Evolutionary conservation across 2,888 invertebrate species (phyloP).

Genomic region (Phorcus lineatus): DNA sequence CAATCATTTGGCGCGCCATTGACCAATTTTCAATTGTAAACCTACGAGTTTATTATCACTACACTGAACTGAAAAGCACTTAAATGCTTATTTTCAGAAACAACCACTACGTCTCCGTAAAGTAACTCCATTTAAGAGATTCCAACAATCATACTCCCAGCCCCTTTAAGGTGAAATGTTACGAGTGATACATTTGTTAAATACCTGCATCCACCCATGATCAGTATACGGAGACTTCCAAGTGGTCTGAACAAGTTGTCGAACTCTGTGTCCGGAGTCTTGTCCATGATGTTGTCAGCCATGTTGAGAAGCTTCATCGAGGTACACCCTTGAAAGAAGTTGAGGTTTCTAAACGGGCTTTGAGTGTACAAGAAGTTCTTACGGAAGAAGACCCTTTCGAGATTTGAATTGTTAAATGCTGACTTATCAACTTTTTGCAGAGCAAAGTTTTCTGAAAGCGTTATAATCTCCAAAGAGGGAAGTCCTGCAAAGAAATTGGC

Average conservation of each 20-base stretch:
- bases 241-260: background rate
- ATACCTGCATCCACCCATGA: background rate
- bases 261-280: background rate
- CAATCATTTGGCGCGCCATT: too few relatives aligned
- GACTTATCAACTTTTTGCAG: background rate
- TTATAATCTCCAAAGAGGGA: background rate
- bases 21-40: too few relatives aligned
- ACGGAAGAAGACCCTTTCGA: background rate
- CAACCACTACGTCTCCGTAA: too few relatives aligned
- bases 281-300: background rate
- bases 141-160: too few relatives aligned
- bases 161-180: too few relatives aligned
- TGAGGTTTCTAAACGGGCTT: background rate
- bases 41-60: too few relatives aligned
- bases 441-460: background rate
- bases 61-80: too few relatives aligned
- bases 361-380: background rate
- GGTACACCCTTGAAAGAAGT: background rate
- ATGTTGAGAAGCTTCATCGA: background rate
- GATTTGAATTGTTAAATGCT: background rate
- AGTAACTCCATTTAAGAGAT: too few relatives aligned
- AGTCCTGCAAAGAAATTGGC: background rate
- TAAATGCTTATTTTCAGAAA: too few relatives aligned
- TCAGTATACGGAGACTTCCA: background rate
- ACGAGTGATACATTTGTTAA: too few relatives aligned